Conservation (phyloP, 2,797 vertebrate genomes). For the Pelobates cultripes region DNA sequence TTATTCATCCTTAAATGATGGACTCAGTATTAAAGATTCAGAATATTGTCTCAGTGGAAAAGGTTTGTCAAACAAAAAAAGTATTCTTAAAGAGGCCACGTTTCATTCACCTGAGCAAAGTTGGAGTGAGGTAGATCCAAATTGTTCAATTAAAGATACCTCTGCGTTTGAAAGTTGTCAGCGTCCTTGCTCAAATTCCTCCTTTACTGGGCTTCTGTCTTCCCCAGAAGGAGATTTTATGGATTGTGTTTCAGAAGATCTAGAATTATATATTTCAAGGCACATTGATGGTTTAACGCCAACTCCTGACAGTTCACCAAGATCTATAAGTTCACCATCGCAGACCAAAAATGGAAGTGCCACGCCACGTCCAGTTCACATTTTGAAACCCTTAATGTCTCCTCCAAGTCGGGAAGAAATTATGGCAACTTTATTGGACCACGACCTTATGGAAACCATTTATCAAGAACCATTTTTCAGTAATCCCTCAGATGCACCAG, state of each 20-base stretch:
- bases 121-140: constrained; percentile 82
- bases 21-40: constrained; percentile 68
- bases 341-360: constrained; percentile 85
- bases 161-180: constrained; percentile 73
- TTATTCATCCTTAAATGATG: constrained; percentile 70
- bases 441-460: constrained; percentile 90
- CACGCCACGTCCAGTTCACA: constrained; percentile 79
- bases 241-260: constrained; percentile 82
- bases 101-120: constrained; percentile 78
- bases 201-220: constrained; percentile 76
- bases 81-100: constrained; percentile 80
- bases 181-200: constrained; percentile 80
- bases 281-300: constrained; percentile 82
- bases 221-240: constrained; percentile 81
- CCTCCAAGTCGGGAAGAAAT: constrained; percentile 96
- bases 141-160: constrained; percentile 70
- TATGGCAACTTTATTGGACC: constrained; percentile 85
- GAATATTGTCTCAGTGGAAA: constrained; percentile 71
- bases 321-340: constrained; percentile 88
- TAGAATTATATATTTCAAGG: constrained; percentile 77
- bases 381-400: constrained; percentile 97
- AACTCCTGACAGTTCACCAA: constrained; percentile 92
- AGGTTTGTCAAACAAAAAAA: constrained; percentile 68
- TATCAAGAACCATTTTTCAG: constrained; percentile 97
- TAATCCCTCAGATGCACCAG: constrained; percentile 90